Evolutionary conservation across 2,113 vertebrate species (phyloP), one percentile per base, ranked within the genome.

Genomic region (Hyperopisus bebe): DNA sequence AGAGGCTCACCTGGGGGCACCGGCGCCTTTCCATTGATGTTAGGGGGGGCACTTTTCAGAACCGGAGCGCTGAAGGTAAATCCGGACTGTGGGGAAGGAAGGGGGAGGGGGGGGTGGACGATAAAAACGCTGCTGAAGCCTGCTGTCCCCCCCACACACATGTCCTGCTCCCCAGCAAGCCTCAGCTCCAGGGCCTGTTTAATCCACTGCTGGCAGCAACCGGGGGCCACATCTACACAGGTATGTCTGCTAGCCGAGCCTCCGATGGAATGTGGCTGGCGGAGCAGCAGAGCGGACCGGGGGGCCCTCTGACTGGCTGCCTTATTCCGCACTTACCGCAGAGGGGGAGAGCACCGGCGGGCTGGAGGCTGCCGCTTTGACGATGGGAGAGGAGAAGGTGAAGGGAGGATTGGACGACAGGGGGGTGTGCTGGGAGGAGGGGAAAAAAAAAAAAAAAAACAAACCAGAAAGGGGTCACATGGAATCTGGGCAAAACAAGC

Each of bases 11-110:
- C 96, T 93, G 94, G 87, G 92, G 90, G 93, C 88, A 91, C 91
- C 27, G 93, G 92, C 89, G 96, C 92, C 91, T 95, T 95, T 86
- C 94, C 95, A 53, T 94, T 95, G 90, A 95, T 95, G 92, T 95
- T 93, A 89, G 96, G 94, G 90, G 94, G 90, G 66, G 95, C 94
- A 62, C 96, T 89, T 95, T 99, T 99, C 90, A 95, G 94, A 47
- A 98, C 96, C 92, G 98, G 98, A 91, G 96, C 97, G 92, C 98
- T 99, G 94, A 99, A 99, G 21, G 97, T 99, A 95, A 99, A 99
- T 93, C 96, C 97, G 93, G 96, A 94, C 97, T 98, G 90, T 3
- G 88, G 91, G 35, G 90, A 50, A 86, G 31, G 51, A 24, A 88
- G 5, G 53, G 13, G 44, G 27, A 8, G 48, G 11, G 44, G 27